A percentile compares a stretch with the other conserved stretches of the same genome.
phyloP scores from a whole-genome alignment of 2,797 vertebrate species.

The Alcedo atthis region DNA sequence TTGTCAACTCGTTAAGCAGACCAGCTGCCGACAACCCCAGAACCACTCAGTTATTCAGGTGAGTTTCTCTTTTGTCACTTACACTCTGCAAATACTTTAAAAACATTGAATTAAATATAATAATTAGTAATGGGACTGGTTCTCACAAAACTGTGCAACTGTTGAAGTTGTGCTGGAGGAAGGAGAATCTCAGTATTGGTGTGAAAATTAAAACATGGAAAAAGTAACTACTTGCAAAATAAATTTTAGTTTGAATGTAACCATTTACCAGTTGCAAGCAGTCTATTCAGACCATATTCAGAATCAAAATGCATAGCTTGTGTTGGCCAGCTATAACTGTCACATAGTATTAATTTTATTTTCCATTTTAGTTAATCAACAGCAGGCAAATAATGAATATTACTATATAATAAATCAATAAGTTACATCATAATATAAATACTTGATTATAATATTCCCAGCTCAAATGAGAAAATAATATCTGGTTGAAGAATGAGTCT shows the following conservation, averaged over 20 bases:
- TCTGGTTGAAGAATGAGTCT: background rate
- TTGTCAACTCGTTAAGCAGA: slow-evolving; percentile 95
- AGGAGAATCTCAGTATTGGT: background rate
- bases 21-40: slow-evolving; percentile 83
- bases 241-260: background rate
- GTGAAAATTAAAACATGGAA: background rate
- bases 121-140: background rate
- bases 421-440: background rate
- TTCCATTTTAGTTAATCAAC: background rate
- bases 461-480: slow-evolving; percentile 1
- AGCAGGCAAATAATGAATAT: background rate
- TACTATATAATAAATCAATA: background rate
- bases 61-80: slow-evolving; percentile 8
- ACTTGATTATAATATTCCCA: background rate
- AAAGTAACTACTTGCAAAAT: background rate
- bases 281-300: background rate
- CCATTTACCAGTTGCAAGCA: background rate
- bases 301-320: background rate
- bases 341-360: background rate
- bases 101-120: background rate
- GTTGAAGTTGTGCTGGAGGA: background rate
- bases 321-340: background rate
- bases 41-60: slow-evolving; percentile 93
- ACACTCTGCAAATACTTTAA: background rate
- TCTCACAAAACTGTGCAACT: background rate